Percentiles rank a stretch among this genome's conserved stretches.
Evolutionary conservation across 2,888 invertebrate species (phyloP).

Genomic region (Balanococcus diminutus): DNA sequence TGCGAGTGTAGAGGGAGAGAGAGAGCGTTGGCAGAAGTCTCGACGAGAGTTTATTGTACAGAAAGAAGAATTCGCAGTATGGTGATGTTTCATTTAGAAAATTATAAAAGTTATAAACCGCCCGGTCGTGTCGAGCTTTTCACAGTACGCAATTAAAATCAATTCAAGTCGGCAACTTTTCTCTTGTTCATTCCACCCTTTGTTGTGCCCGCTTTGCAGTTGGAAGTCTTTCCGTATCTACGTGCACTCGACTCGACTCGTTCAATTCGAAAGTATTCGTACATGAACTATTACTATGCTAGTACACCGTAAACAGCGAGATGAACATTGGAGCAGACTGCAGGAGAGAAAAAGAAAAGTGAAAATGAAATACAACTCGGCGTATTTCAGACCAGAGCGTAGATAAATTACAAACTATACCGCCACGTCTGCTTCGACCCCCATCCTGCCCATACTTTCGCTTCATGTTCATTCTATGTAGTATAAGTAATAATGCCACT

Average conservation of each 20-base stretch:
- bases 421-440: neutral
- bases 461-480: neutral
- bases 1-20: too few relatives aligned
- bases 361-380: neutral
- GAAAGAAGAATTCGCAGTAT: neutral
- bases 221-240: neutral
- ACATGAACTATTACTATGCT: neutral
- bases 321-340: neutral
- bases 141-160: neutral
- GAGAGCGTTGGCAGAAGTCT: too few relatives aligned
- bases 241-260: neutral
- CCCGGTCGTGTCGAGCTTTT: neutral
- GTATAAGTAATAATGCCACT: neutral
- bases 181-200: neutral
- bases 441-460: too few relatives aligned
- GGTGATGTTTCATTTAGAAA: neutral
- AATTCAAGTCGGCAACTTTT: neutral
- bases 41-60: neutral
- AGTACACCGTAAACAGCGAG: neutral
- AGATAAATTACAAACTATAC: slow-evolving; percentile 15
- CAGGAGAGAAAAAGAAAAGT: neutral
- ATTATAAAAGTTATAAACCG: neutral
- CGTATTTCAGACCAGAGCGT: neutral
- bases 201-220: neutral
- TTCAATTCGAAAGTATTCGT: neutral